A percentile compares a stretch with the other conserved stretches of the same genome.
Evolutionary conservation across 2,113 vertebrate genomes (phyloP).

Genomic region (Dascyllus trimaculatus): DNA sequence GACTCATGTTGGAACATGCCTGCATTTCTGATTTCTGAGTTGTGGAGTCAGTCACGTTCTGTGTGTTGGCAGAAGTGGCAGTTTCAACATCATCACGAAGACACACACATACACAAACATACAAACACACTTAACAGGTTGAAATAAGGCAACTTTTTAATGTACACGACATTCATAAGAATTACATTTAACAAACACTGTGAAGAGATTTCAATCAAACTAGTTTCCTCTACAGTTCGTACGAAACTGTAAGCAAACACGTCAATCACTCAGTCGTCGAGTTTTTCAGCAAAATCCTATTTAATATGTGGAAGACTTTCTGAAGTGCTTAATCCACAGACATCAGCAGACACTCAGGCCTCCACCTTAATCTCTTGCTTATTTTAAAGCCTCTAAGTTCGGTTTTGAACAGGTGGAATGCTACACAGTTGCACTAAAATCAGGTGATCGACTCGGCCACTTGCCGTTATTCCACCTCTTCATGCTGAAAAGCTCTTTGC

Average conservation of each 20-base stretch:
- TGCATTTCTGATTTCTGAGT: conserved; percentile 55
- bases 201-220: not conserved
- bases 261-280: not conserved
- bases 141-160: conserved; percentile 22
- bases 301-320: too few relatives aligned
- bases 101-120: conserved; percentile 46
- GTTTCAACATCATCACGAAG: conserved; percentile 54
- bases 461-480: not conserved
- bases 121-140: conserved; percentile 36
- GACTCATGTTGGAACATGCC: conserved; percentile 76
- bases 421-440: too few relatives aligned
- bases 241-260: not conserved
- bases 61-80: conserved; percentile 60
- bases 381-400: not conserved
- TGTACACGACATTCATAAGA: not conserved
- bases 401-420: not conserved
- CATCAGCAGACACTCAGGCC: not conserved
- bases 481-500: not conserved
- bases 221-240: not conserved
- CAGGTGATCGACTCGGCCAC: too few relatives aligned
- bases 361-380: not conserved
- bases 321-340: not conserved
- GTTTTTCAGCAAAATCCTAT: not conserved
- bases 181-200: not conserved
- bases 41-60: conserved; percentile 72